Evolutionary conservation across 1,140 invertebrate species (phyloP), one percentile per base, ranked within the genome.

Genomic region (Drosophila kurseongensis): DNA sequence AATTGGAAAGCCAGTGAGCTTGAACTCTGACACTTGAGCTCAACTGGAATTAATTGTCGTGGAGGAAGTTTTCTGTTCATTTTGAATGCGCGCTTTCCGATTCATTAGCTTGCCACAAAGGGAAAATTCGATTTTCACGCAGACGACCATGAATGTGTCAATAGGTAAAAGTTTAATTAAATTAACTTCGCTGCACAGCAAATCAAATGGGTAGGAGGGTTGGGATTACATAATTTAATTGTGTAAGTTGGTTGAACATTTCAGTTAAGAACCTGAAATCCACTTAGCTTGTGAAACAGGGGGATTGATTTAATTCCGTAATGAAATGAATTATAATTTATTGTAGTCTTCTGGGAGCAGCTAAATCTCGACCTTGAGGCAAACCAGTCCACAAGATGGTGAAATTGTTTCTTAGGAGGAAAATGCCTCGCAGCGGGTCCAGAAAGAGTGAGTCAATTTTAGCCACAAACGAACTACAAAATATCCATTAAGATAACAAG

Each of bases 401-500:
- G 14, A 52, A 74, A 60, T 44, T 40, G 56, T 42, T 47, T 41
- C 50, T 59, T 50, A n/a, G 8, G 16, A 40, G 23, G 18, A 52
- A 73, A 73, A 60, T 63, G 51, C 38, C 68, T 44, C 38, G 47
- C 61, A 52, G 60, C 59, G 50, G 78, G 51, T 48, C 42, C 32
- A 59, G 12, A 51, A 47, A 40, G 79, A 83, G 79, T 72, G 84
- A 89, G 83, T 88, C 83, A 89, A 89, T 88, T 88, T 88, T 62
- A 73, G 67, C 83, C 84, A 89, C 83, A 88, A 88, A 89, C 83
- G 84, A 88, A 88, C 76, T 88, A 89, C 83, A 88, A 88, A 88
- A 88, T 88, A 88, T 89, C 83, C 84, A 88, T 88, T 88, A 88
- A 88, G 83, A 88, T 88, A 88, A 88, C 83, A 88, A 88, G 83